Evolutionary conservation across 37 sponge, comb jelly and placozoan species (phyloP).

Genomic region (Eunapius fragilis): DNA sequence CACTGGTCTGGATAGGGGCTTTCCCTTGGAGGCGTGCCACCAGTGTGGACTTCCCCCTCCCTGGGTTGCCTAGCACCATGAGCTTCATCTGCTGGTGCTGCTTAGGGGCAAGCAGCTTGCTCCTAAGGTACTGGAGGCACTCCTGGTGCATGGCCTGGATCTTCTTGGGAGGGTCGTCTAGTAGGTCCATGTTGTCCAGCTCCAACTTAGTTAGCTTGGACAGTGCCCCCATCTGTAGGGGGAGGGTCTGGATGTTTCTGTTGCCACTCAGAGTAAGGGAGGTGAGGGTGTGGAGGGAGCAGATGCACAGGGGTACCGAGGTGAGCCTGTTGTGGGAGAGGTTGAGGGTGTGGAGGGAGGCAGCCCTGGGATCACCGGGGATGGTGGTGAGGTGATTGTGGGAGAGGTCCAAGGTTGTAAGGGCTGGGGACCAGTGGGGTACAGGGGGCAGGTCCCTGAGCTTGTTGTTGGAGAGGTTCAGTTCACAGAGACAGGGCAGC

Average conservation of each 20-base stretch:
- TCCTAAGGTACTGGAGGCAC: slow-evolving; percentile 81
- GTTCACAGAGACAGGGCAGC: slow-evolving; percentile 12
- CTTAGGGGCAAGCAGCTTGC: slow-evolving; percentile 70
- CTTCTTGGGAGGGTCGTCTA: too few relatives aligned
- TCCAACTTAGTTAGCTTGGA: slow-evolving; percentile 3
- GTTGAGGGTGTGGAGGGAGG: slow-evolving; percentile 31
- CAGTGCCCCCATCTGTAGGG: slow-evolving; percentile 38
- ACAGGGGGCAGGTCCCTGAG: background rate
- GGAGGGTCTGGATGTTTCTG: slow-evolving; percentile 15
- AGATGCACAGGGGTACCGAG: slow-evolving; percentile 37
- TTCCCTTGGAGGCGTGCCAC: slow-evolving; percentile 85
- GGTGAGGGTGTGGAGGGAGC: slow-evolving; percentile 15
- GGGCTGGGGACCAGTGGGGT: background rate
- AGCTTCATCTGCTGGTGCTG: slow-evolving; percentile 92
- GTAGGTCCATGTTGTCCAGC: slow-evolving; percentile 36
- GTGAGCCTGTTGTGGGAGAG: slow-evolving; percentile 46
- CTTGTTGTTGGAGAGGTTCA: background rate
- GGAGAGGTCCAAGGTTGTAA: background rate
- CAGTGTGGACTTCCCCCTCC: slow-evolving; percentile 87
- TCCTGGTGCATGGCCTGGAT: slow-evolving; percentile 59
- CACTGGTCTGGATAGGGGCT: slow-evolving; percentile 85
- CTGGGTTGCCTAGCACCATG: slow-evolving; percentile 83
- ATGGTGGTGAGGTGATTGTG: background rate
- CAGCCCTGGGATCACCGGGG: slow-evolving; percentile 30
- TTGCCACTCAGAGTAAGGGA: slow-evolving; percentile 29